Evolutionary conservation across 1,140 invertebrate species (phyloP), one percentile per base, ranked within the genome.

Genomic region (Arion vulgaris): DNA sequence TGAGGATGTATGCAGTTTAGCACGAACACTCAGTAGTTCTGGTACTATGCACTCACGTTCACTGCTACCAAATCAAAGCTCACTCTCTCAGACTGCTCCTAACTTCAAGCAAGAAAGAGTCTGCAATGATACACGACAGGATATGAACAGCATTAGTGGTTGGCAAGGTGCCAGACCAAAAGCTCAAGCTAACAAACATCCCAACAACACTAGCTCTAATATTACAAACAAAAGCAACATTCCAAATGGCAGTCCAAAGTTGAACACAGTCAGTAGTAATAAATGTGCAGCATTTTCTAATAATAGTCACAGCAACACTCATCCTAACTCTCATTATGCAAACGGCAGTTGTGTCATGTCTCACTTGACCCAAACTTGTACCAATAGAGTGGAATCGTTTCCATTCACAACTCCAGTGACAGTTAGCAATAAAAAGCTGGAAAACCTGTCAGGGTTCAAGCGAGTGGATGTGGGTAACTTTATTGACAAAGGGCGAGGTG

Each of bases 21-120:
- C 73, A 41, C 41, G 68, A 28, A 81, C 75, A 39, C 53, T 80
- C 38, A 68, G n/a, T n/a, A 62, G 41, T 17, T 57, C 81, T 15
- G 85, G 82, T 7, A 80, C n/a, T n/a, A n/a, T n/a, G 86, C 13
- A 82, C 85, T 41, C 87, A 89, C 75, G 84, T 85, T n/a, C n/a
- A n/a, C n/a, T n/a, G n/a, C n/a, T n/a, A n/a, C n/a, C n/a, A n/a
- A n/a, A n/a, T n/a, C n/a, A n/a, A n/a, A n/a, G n/a, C n/a, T n/a
- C n/a, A 36, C 83, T 88, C 79, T 87, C 87, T 73, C 88, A 90
- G 81, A 87, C 88, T 15, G 86, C 85, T 41, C 82, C 85, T 69
- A 86, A 86, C 75, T 87, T 88, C 71, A 86, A 88, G 66, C 84
- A 41, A 32, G 86, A 87, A 2, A n/a, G 38, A 32, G 41, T 71